phyloP scores from a whole-genome alignment of 2,888 invertebrate genomes.

The Pyrrhia umbra region DNA sequence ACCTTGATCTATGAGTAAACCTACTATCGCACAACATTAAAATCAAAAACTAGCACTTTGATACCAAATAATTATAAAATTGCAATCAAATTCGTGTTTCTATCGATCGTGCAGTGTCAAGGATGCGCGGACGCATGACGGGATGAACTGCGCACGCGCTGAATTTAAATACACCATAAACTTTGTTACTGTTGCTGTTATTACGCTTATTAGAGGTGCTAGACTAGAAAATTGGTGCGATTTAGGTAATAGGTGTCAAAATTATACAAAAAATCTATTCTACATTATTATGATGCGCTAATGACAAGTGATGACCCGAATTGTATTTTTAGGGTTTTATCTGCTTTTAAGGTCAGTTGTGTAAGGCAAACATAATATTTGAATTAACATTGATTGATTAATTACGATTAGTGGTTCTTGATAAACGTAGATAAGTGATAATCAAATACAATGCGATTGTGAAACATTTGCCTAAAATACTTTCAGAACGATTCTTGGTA shows the following conservation, averaged over 20 bases:
- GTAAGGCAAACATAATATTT: no score
- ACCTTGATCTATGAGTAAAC: no score
- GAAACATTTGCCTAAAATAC: neutral
- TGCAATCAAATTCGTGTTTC: constrained; percentile 1
- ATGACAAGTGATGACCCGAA: neutral
- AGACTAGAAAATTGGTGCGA: constrained; percentile 38
- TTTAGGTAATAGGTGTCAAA: constrained; percentile 13
- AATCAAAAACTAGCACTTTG: neutral
- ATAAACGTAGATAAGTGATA: neutral
- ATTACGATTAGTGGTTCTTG: neutral
- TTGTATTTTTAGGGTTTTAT: neutral
- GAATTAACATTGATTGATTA: no score
- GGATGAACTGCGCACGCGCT: constrained; percentile 27
- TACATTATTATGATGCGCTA: neutral
- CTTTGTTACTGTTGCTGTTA: constrained; percentile 9
- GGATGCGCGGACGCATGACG: constrained; percentile 61
- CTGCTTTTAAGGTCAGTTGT: neutral
- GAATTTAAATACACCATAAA: constrained; percentile 37
- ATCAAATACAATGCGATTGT: neutral
- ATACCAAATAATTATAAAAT: constrained; percentile 14
- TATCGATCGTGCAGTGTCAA: constrained; percentile 57
- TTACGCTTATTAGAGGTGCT: constrained; percentile 16
- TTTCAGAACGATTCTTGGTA: no score
- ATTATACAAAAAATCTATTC: neutral
- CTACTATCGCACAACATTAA: no score